phyloP scores from a whole-genome alignment of 2,888 invertebrate species.

The Conchocele bisecta region DNA sequence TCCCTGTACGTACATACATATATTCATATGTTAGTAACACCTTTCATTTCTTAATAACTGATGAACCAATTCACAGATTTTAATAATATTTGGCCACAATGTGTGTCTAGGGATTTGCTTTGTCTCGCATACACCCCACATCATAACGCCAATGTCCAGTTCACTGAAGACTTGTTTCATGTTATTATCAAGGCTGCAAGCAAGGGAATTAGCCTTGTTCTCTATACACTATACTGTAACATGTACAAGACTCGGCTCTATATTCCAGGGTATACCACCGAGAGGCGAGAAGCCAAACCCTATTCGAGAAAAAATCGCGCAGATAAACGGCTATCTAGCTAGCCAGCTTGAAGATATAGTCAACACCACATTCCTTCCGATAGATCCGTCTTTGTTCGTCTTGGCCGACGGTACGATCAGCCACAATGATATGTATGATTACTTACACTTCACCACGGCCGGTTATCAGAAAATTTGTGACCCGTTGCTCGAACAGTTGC shows the following conservation, averaged over 20 bases:
- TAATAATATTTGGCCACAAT: no score
- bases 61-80: no score
- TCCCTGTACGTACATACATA: neutral
- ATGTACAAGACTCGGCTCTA: no score
- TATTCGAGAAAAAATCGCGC: conserved; percentile 89
- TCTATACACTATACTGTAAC: no score
- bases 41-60: no score
- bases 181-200: no score
- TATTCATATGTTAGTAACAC: no score
- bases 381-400: conserved; percentile 87
- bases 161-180: no score
- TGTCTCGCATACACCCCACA: no score
- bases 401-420: conserved; percentile 87
- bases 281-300: conserved; percentile 93
- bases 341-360: conserved; percentile 85
- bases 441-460: conserved; percentile 91
- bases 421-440: conserved; percentile 96
- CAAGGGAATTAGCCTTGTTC: no score
- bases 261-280: conserved; percentile 91
- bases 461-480: conserved; percentile 89
- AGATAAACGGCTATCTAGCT: conserved; percentile 90
- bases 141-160: no score
- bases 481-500: conserved; percentile 80
- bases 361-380: conserved; percentile 90
- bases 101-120: no score